These are phyloP conservation scores for Kradibia gibbosae DNA, from an alignment of 1,140 invertebrate species.

Conservation along the genomic window DNA sequence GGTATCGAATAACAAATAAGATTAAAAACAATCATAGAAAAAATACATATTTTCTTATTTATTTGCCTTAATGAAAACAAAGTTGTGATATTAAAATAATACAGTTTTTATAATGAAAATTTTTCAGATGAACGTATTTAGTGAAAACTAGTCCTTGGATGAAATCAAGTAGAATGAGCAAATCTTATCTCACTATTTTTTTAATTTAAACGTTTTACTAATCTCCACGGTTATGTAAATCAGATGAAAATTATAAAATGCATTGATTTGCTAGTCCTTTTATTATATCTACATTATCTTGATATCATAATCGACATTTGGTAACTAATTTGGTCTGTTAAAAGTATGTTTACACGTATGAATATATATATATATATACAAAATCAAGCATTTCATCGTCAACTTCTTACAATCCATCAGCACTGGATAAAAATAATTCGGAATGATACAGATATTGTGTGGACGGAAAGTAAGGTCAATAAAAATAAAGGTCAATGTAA, in stretches of 20 bases:
- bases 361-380: no score
- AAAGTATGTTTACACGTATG: no score
- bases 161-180: neutral
- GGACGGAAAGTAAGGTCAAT: no score
- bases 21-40: conserved; percentile 29
- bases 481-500: no score
- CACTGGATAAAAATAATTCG: neutral
- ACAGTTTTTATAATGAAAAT: conserved; percentile 2
- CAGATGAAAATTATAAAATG: conserved; percentile 5
- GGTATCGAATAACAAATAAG: conserved; percentile 35
- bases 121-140: neutral
- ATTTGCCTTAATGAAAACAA: conserved; percentile 12
- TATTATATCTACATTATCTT: neutral
- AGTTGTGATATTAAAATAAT: neutral
- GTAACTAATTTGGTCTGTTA: neutral
- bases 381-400: no score
- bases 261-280: neutral
- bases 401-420: neutral
- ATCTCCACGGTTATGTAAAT: neutral
- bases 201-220: neutral
- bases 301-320: neutral
- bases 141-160: neutral
- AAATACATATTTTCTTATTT: conserved; percentile 9
- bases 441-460: no score
- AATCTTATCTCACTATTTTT: conserved; percentile 14